Percentiles rank a stretch among this genome's conserved stretches.
These are phyloP conservation scores for Podarcis muralis DNA, from an alignment of 2,113 vertebrate species.

Conservation along the genomic window DNA sequence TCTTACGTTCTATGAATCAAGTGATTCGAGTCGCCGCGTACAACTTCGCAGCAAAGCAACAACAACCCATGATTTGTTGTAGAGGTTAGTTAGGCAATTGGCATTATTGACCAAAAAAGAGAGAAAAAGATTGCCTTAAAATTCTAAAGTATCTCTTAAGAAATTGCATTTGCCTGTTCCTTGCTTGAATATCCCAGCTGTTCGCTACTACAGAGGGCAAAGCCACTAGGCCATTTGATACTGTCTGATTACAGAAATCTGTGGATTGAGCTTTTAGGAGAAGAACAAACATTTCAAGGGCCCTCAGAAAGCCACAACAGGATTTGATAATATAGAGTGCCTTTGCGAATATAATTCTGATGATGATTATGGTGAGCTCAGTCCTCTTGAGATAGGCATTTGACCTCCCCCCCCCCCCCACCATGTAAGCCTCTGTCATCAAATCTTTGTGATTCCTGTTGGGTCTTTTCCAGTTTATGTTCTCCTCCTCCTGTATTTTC, in stretches of 20 bases:
- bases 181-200: neutral
- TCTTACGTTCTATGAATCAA: neutral
- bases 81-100: slow-evolving; percentile 15
- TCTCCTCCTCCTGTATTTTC: neutral
- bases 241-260: neutral
- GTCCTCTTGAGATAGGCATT: neutral
- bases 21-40: neutral
- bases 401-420: too few relatives aligned
- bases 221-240: neutral
- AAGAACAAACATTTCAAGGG: neutral
- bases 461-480: neutral
- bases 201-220: neutral
- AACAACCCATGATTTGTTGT: slow-evolving; percentile 9
- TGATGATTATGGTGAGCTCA: neutral
- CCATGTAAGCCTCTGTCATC: neutral
- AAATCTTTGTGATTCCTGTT: neutral
- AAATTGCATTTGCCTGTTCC: neutral
- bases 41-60: neutral
- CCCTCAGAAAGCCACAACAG: neutral
- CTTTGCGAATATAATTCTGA: neutral
- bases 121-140: neutral
- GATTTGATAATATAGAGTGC: neutral
- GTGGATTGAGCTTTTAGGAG: neutral
- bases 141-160: neutral
- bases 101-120: fast-evolving